These are phyloP conservation scores for Phoxinus phoxinus DNA, from an alignment of 2,113 vertebrate genomes.

Conservation along the genomic window DNA sequence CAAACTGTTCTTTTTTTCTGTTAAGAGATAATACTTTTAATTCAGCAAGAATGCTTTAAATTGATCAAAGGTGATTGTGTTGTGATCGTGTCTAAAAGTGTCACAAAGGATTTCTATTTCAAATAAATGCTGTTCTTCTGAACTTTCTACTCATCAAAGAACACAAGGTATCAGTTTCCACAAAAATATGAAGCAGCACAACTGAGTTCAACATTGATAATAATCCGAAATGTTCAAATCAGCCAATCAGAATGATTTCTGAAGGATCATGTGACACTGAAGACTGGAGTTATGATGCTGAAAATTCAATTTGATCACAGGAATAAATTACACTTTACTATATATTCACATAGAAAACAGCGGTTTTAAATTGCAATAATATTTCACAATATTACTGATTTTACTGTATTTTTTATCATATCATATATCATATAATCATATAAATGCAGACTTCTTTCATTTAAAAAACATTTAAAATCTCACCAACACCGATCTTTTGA, in stretches of 20 bases:
- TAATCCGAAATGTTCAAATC: neutral
- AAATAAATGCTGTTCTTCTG: too few relatives aligned
- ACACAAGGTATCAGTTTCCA: neutral
- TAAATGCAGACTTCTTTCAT: neutral
- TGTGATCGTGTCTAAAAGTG: too few relatives aligned
- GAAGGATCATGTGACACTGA: neutral
- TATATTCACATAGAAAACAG: neutral
- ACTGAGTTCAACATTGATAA: neutral
- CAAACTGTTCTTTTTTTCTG: too few relatives aligned
- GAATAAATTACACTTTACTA: neutral
- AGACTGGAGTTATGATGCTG: neutral
- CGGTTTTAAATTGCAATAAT: neutral
- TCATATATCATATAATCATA: too few relatives aligned
- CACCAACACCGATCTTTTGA: neutral
- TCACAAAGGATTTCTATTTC: too few relatives aligned
- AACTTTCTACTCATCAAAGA: neutral
- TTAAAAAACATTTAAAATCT: neutral
- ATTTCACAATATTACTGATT: neutral
- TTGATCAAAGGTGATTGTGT: neutral
- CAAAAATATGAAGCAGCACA: too few relatives aligned
- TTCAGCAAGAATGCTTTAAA: too few relatives aligned
- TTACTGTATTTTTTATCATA: neutral
- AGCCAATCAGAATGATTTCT: neutral
- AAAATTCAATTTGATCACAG: neutral
- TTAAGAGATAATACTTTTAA: too few relatives aligned